A percentile compares a stretch with the other conserved stretches of the same genome.
Evolutionary conservation across 2,797 vertebrate species (phyloP).

Genomic region (Sebastes nivosus): DNA sequence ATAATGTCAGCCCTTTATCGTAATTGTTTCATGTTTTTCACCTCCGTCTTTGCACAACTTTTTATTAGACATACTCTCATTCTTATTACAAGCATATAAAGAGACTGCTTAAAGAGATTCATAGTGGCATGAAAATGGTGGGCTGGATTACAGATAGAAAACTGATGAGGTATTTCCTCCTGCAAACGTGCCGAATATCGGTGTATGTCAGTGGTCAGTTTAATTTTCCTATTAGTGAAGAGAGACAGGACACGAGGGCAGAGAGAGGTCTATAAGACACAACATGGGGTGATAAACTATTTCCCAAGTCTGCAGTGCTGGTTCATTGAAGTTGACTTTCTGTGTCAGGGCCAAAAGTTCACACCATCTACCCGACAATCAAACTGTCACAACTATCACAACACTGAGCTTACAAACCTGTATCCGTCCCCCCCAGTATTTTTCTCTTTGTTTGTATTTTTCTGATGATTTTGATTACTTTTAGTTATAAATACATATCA

Average conservation of each 20-base stretch:
- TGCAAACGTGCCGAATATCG: neutral
- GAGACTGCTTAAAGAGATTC: neutral
- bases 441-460: neutral
- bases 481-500: neutral
- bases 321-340: neutral
- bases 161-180: neutral
- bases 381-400: neutral
- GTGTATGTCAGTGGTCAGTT: neutral
- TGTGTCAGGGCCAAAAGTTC: neutral
- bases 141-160: neutral
- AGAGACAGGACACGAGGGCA: neutral
- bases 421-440: rapidly evolving
- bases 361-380: neutral
- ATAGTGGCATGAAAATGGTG: neutral
- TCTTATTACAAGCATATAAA: neutral
- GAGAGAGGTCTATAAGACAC: neutral
- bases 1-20: neutral
- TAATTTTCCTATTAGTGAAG: neutral
- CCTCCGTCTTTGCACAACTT: neutral
- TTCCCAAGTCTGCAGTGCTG: neutral
- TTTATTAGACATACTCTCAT: neutral
- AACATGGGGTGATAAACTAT: neutral
- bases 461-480: neutral
- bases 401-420: neutral
- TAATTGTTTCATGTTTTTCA: neutral